Evolutionary conservation across 37 sponge, comb jelly and placozoan genomes (phyloP).

Genomic region (Dysidea cf. avara): DNA sequence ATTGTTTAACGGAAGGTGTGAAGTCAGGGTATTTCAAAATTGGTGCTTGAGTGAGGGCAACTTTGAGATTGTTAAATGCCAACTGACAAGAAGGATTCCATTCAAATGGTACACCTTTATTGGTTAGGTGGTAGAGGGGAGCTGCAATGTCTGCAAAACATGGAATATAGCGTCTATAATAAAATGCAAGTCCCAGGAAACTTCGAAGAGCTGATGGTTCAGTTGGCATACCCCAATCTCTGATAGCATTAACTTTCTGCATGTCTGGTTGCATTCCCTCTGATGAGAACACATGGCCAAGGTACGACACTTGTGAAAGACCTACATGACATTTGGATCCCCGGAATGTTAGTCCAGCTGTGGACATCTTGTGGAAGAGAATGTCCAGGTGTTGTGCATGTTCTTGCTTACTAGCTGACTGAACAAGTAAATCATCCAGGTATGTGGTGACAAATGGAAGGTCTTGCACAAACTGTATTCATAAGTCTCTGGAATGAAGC

Average conservation of each 20-base stretch:
- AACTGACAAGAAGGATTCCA: not conserved
- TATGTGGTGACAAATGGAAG: no score
- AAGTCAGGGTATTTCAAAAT: not conserved
- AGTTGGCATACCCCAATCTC: not conserved
- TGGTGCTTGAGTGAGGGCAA: not conserved
- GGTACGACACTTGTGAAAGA: no score
- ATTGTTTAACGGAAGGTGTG: not conserved
- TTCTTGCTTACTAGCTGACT: not conserved
- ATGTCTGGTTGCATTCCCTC: not conserved
- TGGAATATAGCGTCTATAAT: constrained; percentile 1
- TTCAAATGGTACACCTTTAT: not conserved
- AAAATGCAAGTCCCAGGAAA: no score
- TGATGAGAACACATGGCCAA: no score
- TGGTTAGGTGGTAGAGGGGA: not conserved
- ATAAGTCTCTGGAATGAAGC: constrained; percentile 1
- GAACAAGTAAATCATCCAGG: not conserved
- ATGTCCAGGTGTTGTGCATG: not conserved
- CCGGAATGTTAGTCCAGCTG: constrained; percentile 1
- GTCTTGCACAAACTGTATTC: not conserved
- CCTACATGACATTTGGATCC: not conserved
- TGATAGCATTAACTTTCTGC: constrained; percentile 1
- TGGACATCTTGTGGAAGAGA: not conserved
- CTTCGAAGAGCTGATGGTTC: no score
- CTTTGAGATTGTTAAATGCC: constrained; percentile 1
- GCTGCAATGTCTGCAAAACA: constrained; percentile 5